A percentile compares a stretch with the other conserved stretches of the same genome.
phyloP scores from a whole-genome alignment of 2,888 invertebrate species.

The Mellilla xanthometata region DNA sequence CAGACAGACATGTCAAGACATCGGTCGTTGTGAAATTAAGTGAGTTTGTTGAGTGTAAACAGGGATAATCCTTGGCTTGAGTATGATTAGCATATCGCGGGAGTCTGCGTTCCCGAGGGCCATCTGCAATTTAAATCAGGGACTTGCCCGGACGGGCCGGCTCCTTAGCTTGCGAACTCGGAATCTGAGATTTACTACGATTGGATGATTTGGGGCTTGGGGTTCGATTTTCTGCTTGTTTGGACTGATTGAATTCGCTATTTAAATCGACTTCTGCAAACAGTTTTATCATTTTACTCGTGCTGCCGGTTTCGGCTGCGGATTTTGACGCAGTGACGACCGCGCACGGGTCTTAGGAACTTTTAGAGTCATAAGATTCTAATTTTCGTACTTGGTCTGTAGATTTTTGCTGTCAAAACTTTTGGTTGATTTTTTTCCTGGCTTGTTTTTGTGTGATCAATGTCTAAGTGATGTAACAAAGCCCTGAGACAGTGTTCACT shows the following conservation, averaged over 20 bases:
- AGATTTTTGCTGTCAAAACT: constrained; percentile 12
- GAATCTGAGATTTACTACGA: constrained; percentile 79
- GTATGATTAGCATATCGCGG: constrained; percentile 82
- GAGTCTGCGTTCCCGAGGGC: constrained; percentile 75
- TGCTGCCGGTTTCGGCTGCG: constrained; percentile 26
- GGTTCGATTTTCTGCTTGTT: constrained; percentile 80
- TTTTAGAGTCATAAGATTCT: constrained; percentile 8
- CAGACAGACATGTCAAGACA: constrained; percentile 67
- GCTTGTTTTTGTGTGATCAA: constrained; percentile 1
- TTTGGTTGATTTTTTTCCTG: background rate
- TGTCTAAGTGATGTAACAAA: constrained; percentile 14
- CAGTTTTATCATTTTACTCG: constrained; percentile 41
- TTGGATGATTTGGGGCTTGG: constrained; percentile 78
- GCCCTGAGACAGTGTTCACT: constrained; percentile 9
- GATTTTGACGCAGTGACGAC: constrained; percentile 22
- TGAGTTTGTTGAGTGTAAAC: constrained; percentile 83
- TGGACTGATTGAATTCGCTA: constrained; percentile 74
- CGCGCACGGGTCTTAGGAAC: constrained; percentile 4
- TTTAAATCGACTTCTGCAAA: constrained; percentile 61
- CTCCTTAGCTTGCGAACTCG: constrained; percentile 74
- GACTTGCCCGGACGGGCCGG: constrained; percentile 73
- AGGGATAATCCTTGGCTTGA: constrained; percentile 81
- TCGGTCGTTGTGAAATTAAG: constrained; percentile 78
- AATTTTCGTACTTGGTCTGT: constrained; percentile 7
- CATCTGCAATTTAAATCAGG: constrained; percentile 82